A percentile compares a stretch with the other conserved stretches of the same genome.
Evolutionary conservation across 2,888 invertebrate species (phyloP).

Genomic region (Sussaba pulchella): DNA sequence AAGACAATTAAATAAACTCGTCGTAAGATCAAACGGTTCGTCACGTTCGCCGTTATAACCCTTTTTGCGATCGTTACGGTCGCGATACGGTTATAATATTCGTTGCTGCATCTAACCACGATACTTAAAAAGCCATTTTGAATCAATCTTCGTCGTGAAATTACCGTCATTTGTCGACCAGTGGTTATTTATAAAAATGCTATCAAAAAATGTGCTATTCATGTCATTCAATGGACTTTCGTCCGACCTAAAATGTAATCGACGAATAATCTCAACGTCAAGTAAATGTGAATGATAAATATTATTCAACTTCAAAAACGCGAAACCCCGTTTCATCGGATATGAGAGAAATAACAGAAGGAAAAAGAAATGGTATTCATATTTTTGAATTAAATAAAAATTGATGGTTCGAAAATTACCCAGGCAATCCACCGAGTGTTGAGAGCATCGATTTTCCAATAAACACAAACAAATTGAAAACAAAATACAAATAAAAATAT

Average conservation of each 20-base stretch:
- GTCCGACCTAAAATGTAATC: no score
- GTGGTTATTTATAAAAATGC: neutral
- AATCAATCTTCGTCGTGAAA: constrained; percentile 19
- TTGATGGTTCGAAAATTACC: neutral
- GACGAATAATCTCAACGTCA: no score
- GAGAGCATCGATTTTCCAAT: neutral
- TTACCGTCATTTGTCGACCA: neutral
- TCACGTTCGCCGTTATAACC: constrained; percentile 41
- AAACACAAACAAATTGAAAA: no score
- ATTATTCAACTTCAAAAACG: no score
- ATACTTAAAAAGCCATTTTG: constrained; percentile 43
- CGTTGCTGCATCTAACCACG: constrained; percentile 11
- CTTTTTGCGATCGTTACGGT: constrained; percentile 21
- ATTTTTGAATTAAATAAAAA: neutral
- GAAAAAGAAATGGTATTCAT: no score
- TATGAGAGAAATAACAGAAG: no score
- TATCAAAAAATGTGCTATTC: neutral
- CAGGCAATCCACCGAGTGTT: neutral
- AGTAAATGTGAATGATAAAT: neutral
- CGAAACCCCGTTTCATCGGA: no score
- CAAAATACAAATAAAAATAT: constrained; percentile 7
- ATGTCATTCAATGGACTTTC: no score
- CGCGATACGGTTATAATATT: constrained; percentile 20
- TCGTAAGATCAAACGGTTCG: constrained; percentile 32
- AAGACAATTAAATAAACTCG: constrained; percentile 61